Evolutionary conservation across 2,797 vertebrate species (phyloP).

Genomic region (Eleutherodactylus coqui): DNA sequence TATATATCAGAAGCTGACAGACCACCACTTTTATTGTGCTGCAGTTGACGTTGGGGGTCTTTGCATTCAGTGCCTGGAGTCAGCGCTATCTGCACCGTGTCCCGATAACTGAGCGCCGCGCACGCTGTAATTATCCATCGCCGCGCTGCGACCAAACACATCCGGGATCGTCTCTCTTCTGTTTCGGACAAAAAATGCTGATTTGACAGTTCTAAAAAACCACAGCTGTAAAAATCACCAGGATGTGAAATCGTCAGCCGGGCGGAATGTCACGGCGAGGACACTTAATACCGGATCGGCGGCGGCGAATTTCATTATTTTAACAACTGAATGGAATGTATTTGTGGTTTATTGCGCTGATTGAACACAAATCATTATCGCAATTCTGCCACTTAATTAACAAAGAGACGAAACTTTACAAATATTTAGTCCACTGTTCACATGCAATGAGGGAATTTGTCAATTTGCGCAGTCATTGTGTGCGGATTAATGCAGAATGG

Average conservation of each 20-base stretch:
- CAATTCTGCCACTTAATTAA: conserved; percentile 42
- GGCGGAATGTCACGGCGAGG: neutral
- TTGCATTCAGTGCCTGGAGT: neutral
- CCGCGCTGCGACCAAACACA: conserved; percentile 25
- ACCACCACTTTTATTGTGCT: neutral
- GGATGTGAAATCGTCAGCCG: conserved; percentile 13
- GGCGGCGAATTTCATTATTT: conserved; percentile 12
- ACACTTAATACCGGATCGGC: conserved; percentile 6
- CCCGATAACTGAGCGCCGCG: conserved; percentile 4
- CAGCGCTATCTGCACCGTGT: neutral
- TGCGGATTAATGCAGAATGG: conserved; percentile 29
- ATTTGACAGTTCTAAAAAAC: conserved; percentile 10
- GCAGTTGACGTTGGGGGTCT: neutral
- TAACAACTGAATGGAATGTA: conserved; percentile 10
- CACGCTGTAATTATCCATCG: conserved; percentile 10
- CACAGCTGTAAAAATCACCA: conserved; percentile 30
- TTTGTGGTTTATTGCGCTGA: conserved; percentile 4
- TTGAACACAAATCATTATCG: conserved; percentile 48
- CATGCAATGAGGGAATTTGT: neutral
- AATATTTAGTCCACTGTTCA: conserved; percentile 29
- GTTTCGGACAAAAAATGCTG: neutral
- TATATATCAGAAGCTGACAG: neutral
- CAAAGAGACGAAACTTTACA: conserved; percentile 29
- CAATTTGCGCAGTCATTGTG: conserved; percentile 42
- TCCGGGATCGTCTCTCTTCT: neutral